Evolutionary conservation across 2,888 invertebrate species (phyloP).

Genomic region (Macrostomum cliftonense): DNA sequence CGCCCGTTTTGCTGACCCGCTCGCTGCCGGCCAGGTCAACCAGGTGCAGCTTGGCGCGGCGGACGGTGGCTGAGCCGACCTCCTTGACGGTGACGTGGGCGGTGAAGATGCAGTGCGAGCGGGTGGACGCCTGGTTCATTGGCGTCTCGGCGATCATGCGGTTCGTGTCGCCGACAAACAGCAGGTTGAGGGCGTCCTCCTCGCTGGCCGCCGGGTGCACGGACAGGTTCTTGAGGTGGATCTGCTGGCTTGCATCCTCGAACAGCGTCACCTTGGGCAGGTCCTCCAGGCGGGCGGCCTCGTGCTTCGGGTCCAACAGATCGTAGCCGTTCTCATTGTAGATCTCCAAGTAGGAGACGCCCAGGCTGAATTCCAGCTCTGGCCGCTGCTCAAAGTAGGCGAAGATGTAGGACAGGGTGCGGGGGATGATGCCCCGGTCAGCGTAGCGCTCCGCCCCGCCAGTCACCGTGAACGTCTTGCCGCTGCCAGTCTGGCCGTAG

Average conservation of each 20-base stretch:
- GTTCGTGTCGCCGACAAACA: constrained; percentile 38
- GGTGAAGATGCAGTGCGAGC: constrained; percentile 39
- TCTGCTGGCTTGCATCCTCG: constrained; percentile 36
- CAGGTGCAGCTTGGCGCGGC: constrained; percentile 35
- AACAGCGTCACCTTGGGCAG: constrained; percentile 35
- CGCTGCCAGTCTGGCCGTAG: constrained; percentile 39
- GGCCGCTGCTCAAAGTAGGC: constrained; percentile 28
- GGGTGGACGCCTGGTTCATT: constrained; percentile 38
- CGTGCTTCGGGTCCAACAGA: constrained; percentile 35
- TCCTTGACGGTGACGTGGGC: constrained; percentile 32
- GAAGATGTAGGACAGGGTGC: constrained; percentile 34
- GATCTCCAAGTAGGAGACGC: constrained; percentile 37
- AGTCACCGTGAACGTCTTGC: constrained; percentile 39
- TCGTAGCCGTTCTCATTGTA: constrained; percentile 39
- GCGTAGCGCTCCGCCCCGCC: constrained; percentile 33
- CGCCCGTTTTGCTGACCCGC: constrained; percentile 35
- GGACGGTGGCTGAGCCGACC: constrained; percentile 31
- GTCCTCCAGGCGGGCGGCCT: constrained; percentile 32
- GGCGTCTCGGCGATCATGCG: constrained; percentile 40
- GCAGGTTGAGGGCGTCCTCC: constrained; percentile 36
- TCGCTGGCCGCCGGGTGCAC: constrained; percentile 30
- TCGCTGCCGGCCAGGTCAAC: constrained; percentile 40
- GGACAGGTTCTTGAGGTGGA: constrained; percentile 36
- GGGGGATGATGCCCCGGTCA: constrained; percentile 36
- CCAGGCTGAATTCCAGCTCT: constrained; percentile 24